Conservation (phyloP, 23 tunicate genomes). For the Clavelina lepadiformis region DNA sequence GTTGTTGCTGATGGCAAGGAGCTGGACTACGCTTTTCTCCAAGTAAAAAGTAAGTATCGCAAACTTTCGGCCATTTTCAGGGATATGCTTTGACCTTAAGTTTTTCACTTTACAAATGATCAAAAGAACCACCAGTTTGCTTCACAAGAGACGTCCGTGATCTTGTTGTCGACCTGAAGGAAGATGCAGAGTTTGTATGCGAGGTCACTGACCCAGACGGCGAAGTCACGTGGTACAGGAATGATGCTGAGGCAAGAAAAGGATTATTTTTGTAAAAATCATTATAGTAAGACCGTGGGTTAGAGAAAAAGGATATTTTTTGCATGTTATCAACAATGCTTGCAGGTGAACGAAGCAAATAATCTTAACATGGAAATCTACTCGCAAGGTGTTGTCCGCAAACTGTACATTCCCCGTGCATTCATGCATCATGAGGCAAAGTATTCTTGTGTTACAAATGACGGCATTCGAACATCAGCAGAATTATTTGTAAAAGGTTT, state of each 20-base stretch:
- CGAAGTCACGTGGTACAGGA: slow-evolving; percentile 53
- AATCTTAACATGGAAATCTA: slow-evolving; percentile 7
- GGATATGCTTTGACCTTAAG: no score
- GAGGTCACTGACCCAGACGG: slow-evolving; percentile 41
- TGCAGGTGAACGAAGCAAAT: slow-evolving; percentile 7
- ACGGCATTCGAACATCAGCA: slow-evolving; percentile 18
- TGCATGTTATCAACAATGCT: no score
- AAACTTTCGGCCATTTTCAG: not conserved
- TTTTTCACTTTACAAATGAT: no score
- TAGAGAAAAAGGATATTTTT: no score
- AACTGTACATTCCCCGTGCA: slow-evolving; percentile 22
- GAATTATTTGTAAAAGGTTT: slow-evolving; percentile 47
- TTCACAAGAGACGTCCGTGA: slow-evolving; percentile 41
- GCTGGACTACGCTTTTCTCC: slow-evolving; percentile 28
- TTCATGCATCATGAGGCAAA: slow-evolving; percentile 47
- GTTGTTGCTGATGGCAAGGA: slow-evolving; percentile 19
- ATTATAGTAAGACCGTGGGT: no score
- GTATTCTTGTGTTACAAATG: slow-evolving; percentile 30
- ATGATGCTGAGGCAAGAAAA: slow-evolving; percentile 27
- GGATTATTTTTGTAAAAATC: no score
- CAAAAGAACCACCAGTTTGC: slow-evolving; percentile 34
- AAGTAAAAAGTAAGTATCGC: slow-evolving; percentile 39
- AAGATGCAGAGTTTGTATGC: slow-evolving; percentile 20
- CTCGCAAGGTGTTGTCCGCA: slow-evolving; percentile 23
- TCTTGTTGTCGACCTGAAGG: slow-evolving; percentile 39